phyloP scores from a whole-genome alignment of 2,113 vertebrate species.

The Elephantulus edwardii region DNA sequence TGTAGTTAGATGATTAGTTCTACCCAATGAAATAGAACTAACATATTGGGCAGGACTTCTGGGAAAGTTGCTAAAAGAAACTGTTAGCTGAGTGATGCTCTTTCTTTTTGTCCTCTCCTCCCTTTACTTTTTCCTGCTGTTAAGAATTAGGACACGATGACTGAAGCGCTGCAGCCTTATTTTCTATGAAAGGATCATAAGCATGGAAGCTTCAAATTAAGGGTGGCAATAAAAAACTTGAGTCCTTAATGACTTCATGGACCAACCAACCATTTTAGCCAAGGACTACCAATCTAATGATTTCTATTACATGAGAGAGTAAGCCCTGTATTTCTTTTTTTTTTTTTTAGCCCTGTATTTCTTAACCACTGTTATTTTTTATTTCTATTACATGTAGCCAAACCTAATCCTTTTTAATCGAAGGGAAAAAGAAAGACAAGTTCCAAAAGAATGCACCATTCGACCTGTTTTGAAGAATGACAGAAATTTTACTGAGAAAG shows the following conservation, averaged over 20 bases:
- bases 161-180: neutral
- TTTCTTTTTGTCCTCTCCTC: neutral
- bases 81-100: neutral
- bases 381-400: constrained; percentile 10
- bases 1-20: neutral
- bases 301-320: neutral
- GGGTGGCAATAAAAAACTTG: neutral
- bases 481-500: constrained; percentile 41
- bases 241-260: neutral
- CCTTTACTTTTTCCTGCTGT: neutral
- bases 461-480: constrained; percentile 48
- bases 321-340: too few species aligned
- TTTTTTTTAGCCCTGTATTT: too few species aligned
- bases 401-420: constrained; percentile 33
- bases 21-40: neutral
- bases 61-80: constrained; percentile 20
- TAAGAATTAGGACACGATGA: constrained; percentile 29
- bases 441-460: constrained; percentile 36
- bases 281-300: neutral
- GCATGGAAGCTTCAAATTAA: constrained; percentile 31
- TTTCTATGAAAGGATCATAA: constrained; percentile 41
- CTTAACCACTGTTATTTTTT: constrained; percentile 23
- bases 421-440: neutral
- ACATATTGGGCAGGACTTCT: constrained; percentile 1
- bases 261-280: constrained; percentile 23